phyloP scores from a whole-genome alignment of 2,797 vertebrate genomes.

The Molothrus aeneus region DNA sequence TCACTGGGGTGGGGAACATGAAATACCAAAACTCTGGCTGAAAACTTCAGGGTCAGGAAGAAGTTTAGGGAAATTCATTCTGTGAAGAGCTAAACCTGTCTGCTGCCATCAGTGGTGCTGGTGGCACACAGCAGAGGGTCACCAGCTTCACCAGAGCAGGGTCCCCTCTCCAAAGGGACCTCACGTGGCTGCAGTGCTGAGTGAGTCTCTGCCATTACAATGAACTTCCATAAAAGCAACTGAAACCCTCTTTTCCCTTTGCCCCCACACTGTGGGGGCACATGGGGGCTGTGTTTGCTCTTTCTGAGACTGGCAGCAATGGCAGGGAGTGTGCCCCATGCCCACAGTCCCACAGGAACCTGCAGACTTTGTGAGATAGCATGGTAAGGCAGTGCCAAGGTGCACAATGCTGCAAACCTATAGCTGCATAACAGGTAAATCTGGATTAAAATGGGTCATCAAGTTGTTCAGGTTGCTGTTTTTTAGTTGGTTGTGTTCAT shows the following conservation, averaged over 20 bases:
- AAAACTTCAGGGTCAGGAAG: constrained; percentile 28
- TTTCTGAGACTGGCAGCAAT: neutral
- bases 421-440: neutral
- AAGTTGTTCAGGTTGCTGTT: neutral
- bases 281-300: neutral
- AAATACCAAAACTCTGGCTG: neutral
- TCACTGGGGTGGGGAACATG: neutral
- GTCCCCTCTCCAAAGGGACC: neutral
- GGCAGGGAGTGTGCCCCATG: fast-evolving
- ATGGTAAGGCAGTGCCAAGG: neutral
- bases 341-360: neutral
- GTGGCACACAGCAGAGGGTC: neutral
- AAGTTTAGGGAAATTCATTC: neutral
- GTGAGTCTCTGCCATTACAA: neutral
- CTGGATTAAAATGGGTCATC: neutral
- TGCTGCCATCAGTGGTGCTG: fast-evolving
- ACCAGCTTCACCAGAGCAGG: neutral
- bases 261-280: neutral
- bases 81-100: neutral
- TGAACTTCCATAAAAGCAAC: neutral
- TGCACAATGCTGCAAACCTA: fast-evolving
- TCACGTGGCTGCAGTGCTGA: fast-evolving
- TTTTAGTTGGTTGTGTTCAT: neutral
- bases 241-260: neutral
- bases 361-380: neutral